Percentiles rank a stretch among this genome's conserved stretches.
phyloP scores from a whole-genome alignment of 1,140 invertebrate genomes.

The Wiebesia pumilae region DNA sequence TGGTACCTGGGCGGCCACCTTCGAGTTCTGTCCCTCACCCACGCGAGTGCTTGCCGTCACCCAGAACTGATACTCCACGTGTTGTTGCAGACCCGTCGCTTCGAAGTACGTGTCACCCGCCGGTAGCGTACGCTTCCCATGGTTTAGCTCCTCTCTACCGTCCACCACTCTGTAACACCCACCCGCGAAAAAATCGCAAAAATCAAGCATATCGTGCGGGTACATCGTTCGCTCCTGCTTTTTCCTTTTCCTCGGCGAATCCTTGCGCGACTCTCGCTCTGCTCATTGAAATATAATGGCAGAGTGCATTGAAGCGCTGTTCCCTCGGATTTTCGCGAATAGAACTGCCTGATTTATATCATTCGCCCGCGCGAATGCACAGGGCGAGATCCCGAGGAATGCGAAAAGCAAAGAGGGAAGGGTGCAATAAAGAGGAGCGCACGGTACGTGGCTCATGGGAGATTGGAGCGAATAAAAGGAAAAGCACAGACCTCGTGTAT shows the following conservation, averaged over 20 bases:
- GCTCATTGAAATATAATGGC: not conserved
- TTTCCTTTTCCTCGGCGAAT: not conserved
- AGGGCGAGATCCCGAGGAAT: not conserved
- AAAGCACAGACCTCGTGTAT: conserved; percentile 78
- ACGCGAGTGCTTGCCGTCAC: conserved; percentile 85
- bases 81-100: conserved; percentile 82
- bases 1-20: conserved; percentile 79
- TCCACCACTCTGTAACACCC: conserved; percentile 76
- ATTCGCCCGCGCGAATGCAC: not conserved
- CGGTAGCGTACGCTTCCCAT: conserved; percentile 79
- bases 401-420: not conserved
- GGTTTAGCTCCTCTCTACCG: conserved; percentile 81
- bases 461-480: not conserved
- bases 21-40: conserved; percentile 84
- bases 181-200: too few species aligned
- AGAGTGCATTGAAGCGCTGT: not conserved
- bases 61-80: conserved; percentile 89
- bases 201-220: not conserved
- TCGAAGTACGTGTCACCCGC: conserved; percentile 80
- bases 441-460: not conserved
- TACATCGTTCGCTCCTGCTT: not conserved
- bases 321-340: not conserved
- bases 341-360: not conserved
- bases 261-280: not conserved
- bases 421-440: not conserved